Conservation (phyloP, 2,113 vertebrate species). For the Emberiza fucata region DNA sequence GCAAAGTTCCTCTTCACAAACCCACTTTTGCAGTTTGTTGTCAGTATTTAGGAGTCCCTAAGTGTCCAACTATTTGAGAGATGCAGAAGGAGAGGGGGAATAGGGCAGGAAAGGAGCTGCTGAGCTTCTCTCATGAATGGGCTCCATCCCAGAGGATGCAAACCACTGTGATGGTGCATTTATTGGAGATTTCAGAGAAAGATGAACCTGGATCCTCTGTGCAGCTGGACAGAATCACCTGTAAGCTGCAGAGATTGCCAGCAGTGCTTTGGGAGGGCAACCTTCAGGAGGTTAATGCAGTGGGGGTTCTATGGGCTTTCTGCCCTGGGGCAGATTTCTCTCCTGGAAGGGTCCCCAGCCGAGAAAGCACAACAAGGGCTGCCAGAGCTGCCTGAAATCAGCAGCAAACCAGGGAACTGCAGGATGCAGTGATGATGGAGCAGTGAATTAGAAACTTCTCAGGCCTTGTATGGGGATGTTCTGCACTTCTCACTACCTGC, state of each 20-base stretch:
- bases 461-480: background rate
- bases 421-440: background rate
- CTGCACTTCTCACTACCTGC: background rate
- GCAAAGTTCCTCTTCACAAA: background rate
- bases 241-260: background rate
- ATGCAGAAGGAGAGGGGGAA: background rate
- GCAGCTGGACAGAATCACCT: slow-evolving; percentile 18
- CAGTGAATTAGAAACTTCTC: background rate
- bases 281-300: background rate
- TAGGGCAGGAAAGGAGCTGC: background rate
- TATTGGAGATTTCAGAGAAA: background rate
- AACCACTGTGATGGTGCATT: background rate
- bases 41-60: background rate
- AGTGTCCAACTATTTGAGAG: background rate
- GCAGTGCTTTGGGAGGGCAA: background rate
- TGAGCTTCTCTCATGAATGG: background rate
- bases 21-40: background rate
- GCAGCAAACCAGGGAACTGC: background rate
- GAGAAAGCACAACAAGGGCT: background rate
- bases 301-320: background rate
- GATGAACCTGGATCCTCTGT: background rate
- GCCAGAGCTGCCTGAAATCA: background rate
- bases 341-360: background rate
- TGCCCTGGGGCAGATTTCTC: background rate
- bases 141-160: background rate